Evolutionary conservation across 2,888 invertebrate species (phyloP), one percentile per base, ranked within the genome.

Genomic region (Melanargia galathea): DNA sequence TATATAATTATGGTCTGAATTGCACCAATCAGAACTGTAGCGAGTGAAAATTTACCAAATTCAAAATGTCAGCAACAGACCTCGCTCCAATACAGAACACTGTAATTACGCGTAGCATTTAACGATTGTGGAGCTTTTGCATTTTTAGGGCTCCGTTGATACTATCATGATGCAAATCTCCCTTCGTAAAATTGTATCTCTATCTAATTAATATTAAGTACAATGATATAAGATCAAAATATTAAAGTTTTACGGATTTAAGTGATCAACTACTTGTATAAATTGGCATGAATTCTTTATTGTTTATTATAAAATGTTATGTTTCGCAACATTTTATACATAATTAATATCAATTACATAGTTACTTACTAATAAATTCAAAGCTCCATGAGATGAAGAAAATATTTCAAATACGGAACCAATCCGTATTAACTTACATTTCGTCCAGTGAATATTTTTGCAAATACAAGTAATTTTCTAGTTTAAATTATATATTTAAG

Each of bases 61-160:
- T 72, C 73, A 65, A 87, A 90, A 90, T 89, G 87, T 81, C 88
- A 85, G 77, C 71, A 61, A 63, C 66, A 75, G 78, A 74, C 87
- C 87, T 86, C 80, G 86, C 86, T 84, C 83, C 80, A 80, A 78
- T 84, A 83, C 80, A 81, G 69, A 70, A 65, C 74, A 76, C 73
- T 70, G 80, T 80, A 84, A 87, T 87, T 83, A 86, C 79, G 80
- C 79, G 77, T 79, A 82, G 74, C 82, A 83, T 80, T 82, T 82
- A 77, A 74, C 66, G 74, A 69, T 71, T 70, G 67, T 71, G 58
- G 64, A 70, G 70, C 73, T 75, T 79, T 69, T 66, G 63, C 58
- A 54, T 59, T 66, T 57, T 69, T 63, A 56, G 61, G 33, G 59
- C 22, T 59, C 55, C 54, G 40, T 59, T 8, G 13, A 26, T 26